phyloP scores from a whole-genome alignment of 2,797 vertebrate species.

The Rhinogobio ventralis region DNA sequence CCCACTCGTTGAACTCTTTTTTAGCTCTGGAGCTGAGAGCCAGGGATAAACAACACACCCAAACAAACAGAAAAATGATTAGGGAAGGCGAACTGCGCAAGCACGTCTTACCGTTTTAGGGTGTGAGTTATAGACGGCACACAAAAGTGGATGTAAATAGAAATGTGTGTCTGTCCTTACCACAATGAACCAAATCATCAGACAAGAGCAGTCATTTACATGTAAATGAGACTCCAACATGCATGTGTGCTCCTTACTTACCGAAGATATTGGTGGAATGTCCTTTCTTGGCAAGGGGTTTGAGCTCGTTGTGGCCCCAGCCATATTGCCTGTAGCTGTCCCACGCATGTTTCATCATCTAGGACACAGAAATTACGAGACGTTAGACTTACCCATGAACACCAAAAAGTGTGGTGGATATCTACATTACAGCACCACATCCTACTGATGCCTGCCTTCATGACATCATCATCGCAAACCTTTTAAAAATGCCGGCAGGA shows the following conservation, averaged over 20 bases:
- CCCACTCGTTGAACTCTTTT: constrained; percentile 43
- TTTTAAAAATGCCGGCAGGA: background rate
- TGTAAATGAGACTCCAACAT: constrained; percentile 52
- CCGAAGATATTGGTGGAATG: constrained; percentile 99
- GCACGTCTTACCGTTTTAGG: background rate
- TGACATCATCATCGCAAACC: constrained; percentile 13
- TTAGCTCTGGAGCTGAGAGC: constrained; percentile 37
- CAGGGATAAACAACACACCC: constrained; percentile 30
- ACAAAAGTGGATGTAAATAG: constrained; percentile 27
- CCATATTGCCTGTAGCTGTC: constrained; percentile 97
- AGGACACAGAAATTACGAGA: constrained; percentile 46
- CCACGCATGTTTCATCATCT: constrained; percentile 99
- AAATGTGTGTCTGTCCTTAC: constrained; percentile 7
- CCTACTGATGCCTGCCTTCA: background rate
- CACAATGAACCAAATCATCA: constrained; percentile 21
- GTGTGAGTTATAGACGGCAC: background rate
- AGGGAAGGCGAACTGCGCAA: background rate
- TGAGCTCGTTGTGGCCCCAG: constrained; percentile 99
- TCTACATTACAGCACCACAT: background rate
- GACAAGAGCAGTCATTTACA: constrained; percentile 44
- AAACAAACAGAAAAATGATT: constrained; percentile 47
- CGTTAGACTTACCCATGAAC: constrained; percentile 32
- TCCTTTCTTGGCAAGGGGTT: constrained; percentile 97
- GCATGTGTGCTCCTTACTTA: constrained; percentile 74
- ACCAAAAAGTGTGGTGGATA: background rate